Evolutionary conservation across 2,113 vertebrate genomes (phyloP).

Genomic region (Oplegnathus fasciatus): DNA sequence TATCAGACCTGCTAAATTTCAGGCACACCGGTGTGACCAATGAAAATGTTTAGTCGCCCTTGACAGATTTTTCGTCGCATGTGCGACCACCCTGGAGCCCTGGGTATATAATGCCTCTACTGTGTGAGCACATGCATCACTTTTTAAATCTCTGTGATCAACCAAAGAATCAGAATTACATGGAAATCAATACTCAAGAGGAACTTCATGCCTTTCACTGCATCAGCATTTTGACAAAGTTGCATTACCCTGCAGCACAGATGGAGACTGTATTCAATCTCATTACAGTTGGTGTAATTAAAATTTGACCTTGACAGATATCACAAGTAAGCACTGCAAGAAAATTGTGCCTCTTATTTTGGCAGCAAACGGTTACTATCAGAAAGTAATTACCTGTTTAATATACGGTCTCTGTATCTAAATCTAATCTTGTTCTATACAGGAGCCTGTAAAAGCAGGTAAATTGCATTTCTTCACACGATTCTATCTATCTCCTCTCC

Average conservation of each 20-base stretch:
- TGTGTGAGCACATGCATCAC: constrained; percentile 1
- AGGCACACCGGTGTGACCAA: too few species aligned
- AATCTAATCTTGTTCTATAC: constrained; percentile 58
- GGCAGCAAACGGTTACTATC: constrained; percentile 43
- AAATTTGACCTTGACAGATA: constrained; percentile 72
- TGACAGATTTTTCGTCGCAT: too few species aligned
- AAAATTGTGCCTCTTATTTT: constrained; percentile 35
- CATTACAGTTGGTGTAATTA: constrained; percentile 53
- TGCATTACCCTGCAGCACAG: constrained; percentile 5
- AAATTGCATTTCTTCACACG: constrained; percentile 26
- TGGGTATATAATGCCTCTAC: background rate
- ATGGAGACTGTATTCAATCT: constrained; percentile 38
- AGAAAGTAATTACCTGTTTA: constrained; percentile 65
- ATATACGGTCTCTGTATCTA: constrained; percentile 58
- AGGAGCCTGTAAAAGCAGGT: constrained; percentile 28
- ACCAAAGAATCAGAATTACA: background rate
- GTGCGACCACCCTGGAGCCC: too few species aligned
- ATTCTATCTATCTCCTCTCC: background rate
- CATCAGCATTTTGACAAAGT: constrained; percentile 55
- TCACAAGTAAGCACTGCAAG: constrained; percentile 15
- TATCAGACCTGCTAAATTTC: too few species aligned
- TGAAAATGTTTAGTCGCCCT: too few species aligned
- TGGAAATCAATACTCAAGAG: constrained; percentile 1
- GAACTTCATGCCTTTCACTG: constrained; percentile 16
- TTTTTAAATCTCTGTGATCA: constrained; percentile 21